Evolutionary conservation across 2,797 vertebrate species (phyloP).

Genomic region (Gephyroberyx darwinii): DNA sequence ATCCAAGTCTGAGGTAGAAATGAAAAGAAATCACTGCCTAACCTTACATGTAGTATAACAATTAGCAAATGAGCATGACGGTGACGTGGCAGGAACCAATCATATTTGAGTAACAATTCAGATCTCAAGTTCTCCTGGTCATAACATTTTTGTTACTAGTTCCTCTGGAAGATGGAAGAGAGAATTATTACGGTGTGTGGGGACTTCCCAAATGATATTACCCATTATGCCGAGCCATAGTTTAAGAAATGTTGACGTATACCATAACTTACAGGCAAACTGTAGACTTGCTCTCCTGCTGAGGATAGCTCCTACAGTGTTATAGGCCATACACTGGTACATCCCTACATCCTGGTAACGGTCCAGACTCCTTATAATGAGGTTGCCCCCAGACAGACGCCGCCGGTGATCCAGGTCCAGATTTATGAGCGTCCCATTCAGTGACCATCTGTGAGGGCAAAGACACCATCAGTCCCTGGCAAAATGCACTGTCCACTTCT

Average conservation of each 20-base stretch:
- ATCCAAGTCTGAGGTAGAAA: constrained; percentile 84
- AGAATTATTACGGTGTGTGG: background rate
- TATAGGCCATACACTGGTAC: constrained; percentile 89
- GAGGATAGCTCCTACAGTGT: constrained; percentile 85
- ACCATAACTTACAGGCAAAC: constrained; percentile 87
- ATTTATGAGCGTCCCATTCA: constrained; percentile 88
- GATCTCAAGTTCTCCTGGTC: too few species aligned
- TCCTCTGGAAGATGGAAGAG: background rate
- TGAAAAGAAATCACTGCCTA: constrained; percentile 41
- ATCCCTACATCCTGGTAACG: constrained; percentile 84
- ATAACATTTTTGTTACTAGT: too few species aligned
- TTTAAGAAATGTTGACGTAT: background rate
- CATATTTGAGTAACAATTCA: too few species aligned
- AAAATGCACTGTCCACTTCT: constrained; percentile 55
- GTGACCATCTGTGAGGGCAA: constrained; percentile 87
- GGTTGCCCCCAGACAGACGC: constrained; percentile 85
- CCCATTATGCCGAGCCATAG: background rate
- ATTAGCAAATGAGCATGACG: too few species aligned
- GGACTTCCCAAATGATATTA: too few species aligned
- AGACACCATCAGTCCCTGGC: constrained; percentile 78
- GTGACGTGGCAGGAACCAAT: too few species aligned
- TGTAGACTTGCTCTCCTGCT: constrained; percentile 88
- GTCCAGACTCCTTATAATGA: constrained; percentile 86
- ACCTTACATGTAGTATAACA: constrained; percentile 50
- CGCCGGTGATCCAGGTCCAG: constrained; percentile 81